These are phyloP conservation scores for Ptiloglossa arizonensis DNA, from an alignment of 1,140 invertebrate species.

Conservation along the genomic window DNA sequence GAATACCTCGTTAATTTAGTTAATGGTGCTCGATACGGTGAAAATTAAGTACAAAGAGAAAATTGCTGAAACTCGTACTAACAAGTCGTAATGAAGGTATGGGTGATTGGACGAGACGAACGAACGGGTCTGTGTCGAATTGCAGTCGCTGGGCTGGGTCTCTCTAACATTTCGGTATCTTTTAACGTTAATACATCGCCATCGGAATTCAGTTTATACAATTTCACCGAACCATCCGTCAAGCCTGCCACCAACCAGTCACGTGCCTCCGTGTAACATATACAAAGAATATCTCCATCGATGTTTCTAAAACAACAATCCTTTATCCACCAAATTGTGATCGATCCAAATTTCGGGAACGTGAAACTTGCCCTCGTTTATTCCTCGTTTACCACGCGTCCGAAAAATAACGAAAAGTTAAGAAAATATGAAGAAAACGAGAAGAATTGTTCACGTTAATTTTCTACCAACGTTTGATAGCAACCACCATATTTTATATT, in stretches of 20 bases:
- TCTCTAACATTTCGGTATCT: constrained; percentile 82
- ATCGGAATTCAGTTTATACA: constrained; percentile 80
- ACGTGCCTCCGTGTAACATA: constrained; percentile 84
- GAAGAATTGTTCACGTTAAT: too few relatives aligned
- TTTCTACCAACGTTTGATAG: too few relatives aligned
- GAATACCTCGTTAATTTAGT: background rate
- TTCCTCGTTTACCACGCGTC: too few relatives aligned
- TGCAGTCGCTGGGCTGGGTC: constrained; percentile 82
- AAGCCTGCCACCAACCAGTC: constrained; percentile 83
- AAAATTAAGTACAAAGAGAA: background rate
- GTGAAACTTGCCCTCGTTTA: background rate
- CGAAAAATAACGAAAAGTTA: too few relatives aligned
- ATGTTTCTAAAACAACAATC: constrained; percentile 77
- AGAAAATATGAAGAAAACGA: too few relatives aligned
- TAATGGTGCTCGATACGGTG: background rate
- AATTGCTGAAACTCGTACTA: constrained; percentile 56
- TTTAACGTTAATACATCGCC: constrained; percentile 76
- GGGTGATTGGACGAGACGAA: constrained; percentile 82
- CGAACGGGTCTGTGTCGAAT: constrained; percentile 84
- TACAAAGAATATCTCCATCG: constrained; percentile 82
- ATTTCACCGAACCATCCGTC: constrained; percentile 82
- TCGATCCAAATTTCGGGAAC: background rate
- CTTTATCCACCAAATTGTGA: constrained; percentile 16
- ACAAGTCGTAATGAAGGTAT: constrained; percentile 83
- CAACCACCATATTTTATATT: too few relatives aligned